These are phyloP conservation scores for Isurus oxyrinchus DNA, from an alignment of 2,113 vertebrate species.

Conservation along the genomic window DNA sequence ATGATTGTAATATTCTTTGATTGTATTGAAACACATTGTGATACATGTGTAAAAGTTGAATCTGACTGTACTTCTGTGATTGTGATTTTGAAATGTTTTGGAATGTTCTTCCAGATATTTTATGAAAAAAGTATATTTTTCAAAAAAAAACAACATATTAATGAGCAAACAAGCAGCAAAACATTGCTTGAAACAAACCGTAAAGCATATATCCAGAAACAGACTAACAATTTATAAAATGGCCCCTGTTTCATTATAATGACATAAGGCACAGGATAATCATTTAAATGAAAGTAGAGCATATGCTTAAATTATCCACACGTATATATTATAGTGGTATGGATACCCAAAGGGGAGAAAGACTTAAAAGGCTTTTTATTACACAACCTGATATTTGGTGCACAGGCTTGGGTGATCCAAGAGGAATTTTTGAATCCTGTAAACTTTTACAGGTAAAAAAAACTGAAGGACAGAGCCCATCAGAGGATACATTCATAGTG, in stretches of 20 bases:
- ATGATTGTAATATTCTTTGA: too few relatives aligned
- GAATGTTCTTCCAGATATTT: too few relatives aligned
- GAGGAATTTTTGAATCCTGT: constrained; percentile 15
- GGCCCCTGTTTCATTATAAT: constrained; percentile 27
- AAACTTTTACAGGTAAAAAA: neutral
- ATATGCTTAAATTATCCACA: constrained; percentile 37
- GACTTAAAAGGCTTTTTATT: neutral
- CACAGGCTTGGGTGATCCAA: neutral
- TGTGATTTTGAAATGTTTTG: too few relatives aligned
- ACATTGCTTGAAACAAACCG: neutral
- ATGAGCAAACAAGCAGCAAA: constrained; percentile 32
- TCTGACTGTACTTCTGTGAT: too few relatives aligned
- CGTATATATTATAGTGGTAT: constrained; percentile 35
- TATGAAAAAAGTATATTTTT: too few relatives aligned
- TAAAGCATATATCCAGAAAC: constrained; percentile 34
- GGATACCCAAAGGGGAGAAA: constrained; percentile 22
- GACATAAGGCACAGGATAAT: constrained; percentile 37
- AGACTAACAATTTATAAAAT: constrained; percentile 26
- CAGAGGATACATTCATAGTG: too few relatives aligned
- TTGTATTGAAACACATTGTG: too few relatives aligned
- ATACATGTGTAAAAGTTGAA: too few relatives aligned
- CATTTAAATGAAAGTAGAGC: constrained; percentile 31
- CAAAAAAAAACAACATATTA: neutral
- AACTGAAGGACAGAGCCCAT: too few relatives aligned
- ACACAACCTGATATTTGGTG: constrained; percentile 29